A percentile compares a stretch with the other conserved stretches of the same genome.
These are phyloP conservation scores for Paedocypris sp. DNA, from an alignment of 2,113 vertebrate genomes.

Conservation along the genomic window DNA sequence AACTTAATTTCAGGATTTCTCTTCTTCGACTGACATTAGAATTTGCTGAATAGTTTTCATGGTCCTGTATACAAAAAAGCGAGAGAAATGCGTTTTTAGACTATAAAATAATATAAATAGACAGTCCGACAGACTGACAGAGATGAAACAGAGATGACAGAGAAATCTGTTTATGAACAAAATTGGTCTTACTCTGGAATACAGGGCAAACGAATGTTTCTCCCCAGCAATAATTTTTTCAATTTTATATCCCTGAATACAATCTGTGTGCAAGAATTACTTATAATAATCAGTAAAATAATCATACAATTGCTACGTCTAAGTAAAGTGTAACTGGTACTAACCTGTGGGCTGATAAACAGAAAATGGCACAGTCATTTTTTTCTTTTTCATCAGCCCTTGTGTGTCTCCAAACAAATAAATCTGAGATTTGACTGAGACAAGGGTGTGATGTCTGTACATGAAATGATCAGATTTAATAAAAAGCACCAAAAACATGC, in stretches of 20 bases:
- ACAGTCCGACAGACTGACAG: no score
- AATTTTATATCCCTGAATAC: neutral
- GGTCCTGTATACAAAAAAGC: neutral
- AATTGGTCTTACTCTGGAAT: constrained; percentile 31
- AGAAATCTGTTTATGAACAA: neutral
- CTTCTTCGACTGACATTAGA: neutral
- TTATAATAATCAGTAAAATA: neutral
- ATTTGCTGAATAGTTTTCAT: neutral
- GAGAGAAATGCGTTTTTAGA: no score
- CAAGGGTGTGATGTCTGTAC: constrained; percentile 49
- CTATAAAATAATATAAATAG: neutral
- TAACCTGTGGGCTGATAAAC: constrained; percentile 37
- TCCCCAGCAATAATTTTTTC: constrained; percentile 44
- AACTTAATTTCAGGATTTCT: constrained; percentile 16
- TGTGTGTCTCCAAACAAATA: constrained; percentile 49
- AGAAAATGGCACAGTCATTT: constrained; percentile 34
- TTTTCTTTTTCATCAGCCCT: constrained; percentile 45
- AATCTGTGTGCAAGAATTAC: constrained; percentile 25
- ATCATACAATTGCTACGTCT: neutral
- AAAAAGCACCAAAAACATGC: neutral
- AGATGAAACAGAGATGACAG: no score
- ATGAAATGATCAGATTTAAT: neutral
- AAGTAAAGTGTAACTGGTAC: neutral
- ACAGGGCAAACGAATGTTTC: constrained; percentile 44
- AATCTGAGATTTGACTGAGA: constrained; percentile 29